Evolutionary conservation across 2,113 vertebrate genomes (phyloP).

Genomic region (Ailurus styani): DNA sequence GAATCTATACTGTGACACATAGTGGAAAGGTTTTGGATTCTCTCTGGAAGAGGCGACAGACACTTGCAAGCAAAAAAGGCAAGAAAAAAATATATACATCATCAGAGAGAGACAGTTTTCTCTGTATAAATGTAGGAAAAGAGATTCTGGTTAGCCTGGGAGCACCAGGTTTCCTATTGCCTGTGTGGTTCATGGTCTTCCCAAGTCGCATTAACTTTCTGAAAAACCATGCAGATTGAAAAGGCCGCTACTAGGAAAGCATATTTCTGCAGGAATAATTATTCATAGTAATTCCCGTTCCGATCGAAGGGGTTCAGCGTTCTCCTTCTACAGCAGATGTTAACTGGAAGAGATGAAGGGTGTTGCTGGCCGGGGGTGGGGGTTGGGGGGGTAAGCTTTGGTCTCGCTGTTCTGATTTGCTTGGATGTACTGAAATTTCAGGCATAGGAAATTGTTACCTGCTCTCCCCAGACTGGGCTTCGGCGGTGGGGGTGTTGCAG

Average conservation of each 20-base stretch:
- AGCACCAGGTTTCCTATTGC: slow-evolving; percentile 57
- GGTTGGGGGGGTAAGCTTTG: not conserved
- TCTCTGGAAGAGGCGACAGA: slow-evolving; percentile 77
- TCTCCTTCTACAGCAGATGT: not conserved
- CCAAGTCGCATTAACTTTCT: slow-evolving; percentile 76
- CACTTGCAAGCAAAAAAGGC: slow-evolving; percentile 74
- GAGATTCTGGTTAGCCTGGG: not conserved
- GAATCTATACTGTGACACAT: slow-evolving; percentile 79
- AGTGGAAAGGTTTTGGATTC: slow-evolving; percentile 78
- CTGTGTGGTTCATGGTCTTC: slow-evolving; percentile 57
- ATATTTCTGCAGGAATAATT: slow-evolving; percentile 62
- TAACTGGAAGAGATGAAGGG: not conserved
- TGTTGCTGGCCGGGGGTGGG: not conserved
- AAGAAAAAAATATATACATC: too few species aligned
- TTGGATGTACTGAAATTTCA: slow-evolving; percentile 60
- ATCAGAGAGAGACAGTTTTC: not conserved
- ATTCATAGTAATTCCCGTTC: slow-evolving; percentile 18
- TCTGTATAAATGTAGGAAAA: not conserved
- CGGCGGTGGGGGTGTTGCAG: too few species aligned
- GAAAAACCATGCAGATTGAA: slow-evolving; percentile 33
- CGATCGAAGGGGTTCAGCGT: not conserved
- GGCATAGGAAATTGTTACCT: not conserved
- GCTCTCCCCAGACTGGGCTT: not conserved
- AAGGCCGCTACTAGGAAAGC: slow-evolving; percentile 61
- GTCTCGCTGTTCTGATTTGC: slow-evolving; percentile 46